Evolutionary conservation across 2,888 invertebrate genomes (phyloP), one percentile per base, ranked within the genome.

Genomic region (Bugulina stolonifera): DNA sequence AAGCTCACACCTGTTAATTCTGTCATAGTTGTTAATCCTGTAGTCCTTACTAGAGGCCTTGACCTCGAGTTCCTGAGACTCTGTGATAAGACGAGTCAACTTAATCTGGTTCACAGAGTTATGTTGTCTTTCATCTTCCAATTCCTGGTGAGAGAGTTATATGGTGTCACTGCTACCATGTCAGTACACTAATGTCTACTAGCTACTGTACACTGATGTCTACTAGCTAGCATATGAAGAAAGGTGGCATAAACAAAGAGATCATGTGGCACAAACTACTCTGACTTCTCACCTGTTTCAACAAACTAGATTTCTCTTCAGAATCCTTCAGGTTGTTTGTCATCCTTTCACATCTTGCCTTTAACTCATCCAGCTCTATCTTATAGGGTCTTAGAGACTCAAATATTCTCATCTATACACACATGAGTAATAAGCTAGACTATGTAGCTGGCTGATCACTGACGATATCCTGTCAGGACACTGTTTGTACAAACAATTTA

Each of bases 11-110:
- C 75, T 75, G 78, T 82, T 82, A 0, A 83, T 77, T 74, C 77
- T 78, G 70, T 83, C 82, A 77, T 81, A 84, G 74, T 83, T 83
- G 71, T 82, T 81, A 27, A 83, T 80, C 73, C 80, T 81, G 76
- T 80, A 83, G 73, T 82, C 77, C 54, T 80, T 82, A n/a, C 74
- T 73, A 73, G 81, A 79, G 14, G 82, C 78, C 71, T 79, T 77
- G 22, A 75, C 72, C 71, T 81, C 79, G 2, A 76, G 76, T 54
- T 83, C 83, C 18, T 54, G 70, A 25, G 70, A 43, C 25, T 70
- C 70, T 10, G 70, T 54, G 35, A 70, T 54, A 2, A 54, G 52
- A 2, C 43, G 70, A 23, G 70, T 35, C 23, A 43, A 32, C 52
- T 70, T 70, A 14, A 54, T 14, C 52, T 70, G 70, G 18, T 23